Percentiles rank a stretch among this genome's conserved stretches.
Evolutionary conservation across 92 coral and sea anemone species (phyloP).

Genomic region (Epizoanthus ramosus): DNA sequence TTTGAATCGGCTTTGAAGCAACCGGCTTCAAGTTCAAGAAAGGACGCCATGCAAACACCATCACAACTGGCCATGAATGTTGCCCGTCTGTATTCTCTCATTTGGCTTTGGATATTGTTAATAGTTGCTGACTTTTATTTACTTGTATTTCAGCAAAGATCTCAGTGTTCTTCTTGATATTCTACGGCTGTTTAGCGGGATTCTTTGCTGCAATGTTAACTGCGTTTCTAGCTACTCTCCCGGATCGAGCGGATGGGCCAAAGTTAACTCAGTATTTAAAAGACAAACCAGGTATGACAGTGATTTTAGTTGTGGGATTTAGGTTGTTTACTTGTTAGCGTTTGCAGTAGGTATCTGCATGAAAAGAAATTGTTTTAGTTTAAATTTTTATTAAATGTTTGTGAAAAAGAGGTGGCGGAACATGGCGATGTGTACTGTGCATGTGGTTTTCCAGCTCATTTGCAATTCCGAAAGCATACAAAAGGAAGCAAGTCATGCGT

Average conservation of each 20-base stretch:
- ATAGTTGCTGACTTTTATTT: neutral
- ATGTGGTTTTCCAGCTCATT: slow-evolving; percentile 64
- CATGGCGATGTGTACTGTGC: slow-evolving; percentile 13
- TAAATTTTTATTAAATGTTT: neutral
- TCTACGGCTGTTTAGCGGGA: slow-evolving; percentile 89
- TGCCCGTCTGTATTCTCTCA: neutral
- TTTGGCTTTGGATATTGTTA: neutral
- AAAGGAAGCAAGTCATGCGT: slow-evolving; percentile 25
- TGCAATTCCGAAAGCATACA: slow-evolving; percentile 54
- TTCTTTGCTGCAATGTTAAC: slow-evolving; percentile 96
- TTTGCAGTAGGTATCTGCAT: neutral
- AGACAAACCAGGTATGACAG: slow-evolving; percentile 72
- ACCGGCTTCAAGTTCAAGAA: slow-evolving; percentile 34
- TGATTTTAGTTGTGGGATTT: neutral
- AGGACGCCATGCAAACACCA: neutral
- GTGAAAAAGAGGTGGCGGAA: slow-evolving; percentile 19
- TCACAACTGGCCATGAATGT: slow-evolving; percentile 3
- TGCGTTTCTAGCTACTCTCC: slow-evolving; percentile 83
- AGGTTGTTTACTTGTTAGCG: neutral
- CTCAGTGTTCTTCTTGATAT: slow-evolving; percentile 83
- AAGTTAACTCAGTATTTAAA: slow-evolving; percentile 81
- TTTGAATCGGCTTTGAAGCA: neutral
- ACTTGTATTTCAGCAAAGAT: slow-evolving; percentile 77
- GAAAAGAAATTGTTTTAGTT: neutral
- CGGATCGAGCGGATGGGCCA: slow-evolving; percentile 81